phyloP scores from a whole-genome alignment of 1,140 invertebrate species.

The Battus philenor region DNA sequence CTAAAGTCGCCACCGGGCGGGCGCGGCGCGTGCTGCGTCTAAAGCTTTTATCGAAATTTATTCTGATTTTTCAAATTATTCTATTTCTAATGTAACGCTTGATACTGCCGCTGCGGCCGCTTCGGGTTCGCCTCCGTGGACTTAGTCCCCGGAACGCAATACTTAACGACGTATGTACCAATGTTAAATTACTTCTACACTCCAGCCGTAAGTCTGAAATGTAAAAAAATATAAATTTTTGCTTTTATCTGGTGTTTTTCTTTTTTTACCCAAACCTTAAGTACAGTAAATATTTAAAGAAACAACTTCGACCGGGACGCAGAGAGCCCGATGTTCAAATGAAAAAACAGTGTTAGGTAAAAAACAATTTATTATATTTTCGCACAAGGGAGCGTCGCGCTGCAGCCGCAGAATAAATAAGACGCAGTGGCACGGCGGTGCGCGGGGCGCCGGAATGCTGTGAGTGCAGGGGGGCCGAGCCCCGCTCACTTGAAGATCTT shows the following conservation, averaged over 20 bases:
- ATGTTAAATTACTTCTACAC: conserved; percentile 57
- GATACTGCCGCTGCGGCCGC: not conserved
- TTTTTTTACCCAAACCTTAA: too few species aligned
- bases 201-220: conserved; percentile 66
- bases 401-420: not conserved
- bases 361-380: conserved; percentile 47
- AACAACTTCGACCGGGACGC: too few species aligned
- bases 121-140: conserved; percentile 2
- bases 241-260: conserved; percentile 44
- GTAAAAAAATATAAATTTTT: conserved; percentile 59
- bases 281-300: too few species aligned
- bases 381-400: conserved; percentile 25
- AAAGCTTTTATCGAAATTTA: not conserved
- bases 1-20: too few species aligned
- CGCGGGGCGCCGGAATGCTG: not conserved
- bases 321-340: too few species aligned
- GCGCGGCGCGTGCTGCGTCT: too few species aligned
- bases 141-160: conserved; percentile 33
- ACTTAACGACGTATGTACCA: conserved; percentile 54
- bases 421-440: too few species aligned
- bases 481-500: conserved; percentile 97
- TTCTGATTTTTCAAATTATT: conserved; percentile 3
- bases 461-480: not conserved
- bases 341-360: conserved; percentile 31
- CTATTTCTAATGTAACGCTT: conserved; percentile 3